Percentiles rank a stretch among this genome's conserved stretches.
These are phyloP conservation scores for Microtus montanus DNA, from an alignment of 2,113 vertebrate species.

Conservation along the genomic window DNA sequence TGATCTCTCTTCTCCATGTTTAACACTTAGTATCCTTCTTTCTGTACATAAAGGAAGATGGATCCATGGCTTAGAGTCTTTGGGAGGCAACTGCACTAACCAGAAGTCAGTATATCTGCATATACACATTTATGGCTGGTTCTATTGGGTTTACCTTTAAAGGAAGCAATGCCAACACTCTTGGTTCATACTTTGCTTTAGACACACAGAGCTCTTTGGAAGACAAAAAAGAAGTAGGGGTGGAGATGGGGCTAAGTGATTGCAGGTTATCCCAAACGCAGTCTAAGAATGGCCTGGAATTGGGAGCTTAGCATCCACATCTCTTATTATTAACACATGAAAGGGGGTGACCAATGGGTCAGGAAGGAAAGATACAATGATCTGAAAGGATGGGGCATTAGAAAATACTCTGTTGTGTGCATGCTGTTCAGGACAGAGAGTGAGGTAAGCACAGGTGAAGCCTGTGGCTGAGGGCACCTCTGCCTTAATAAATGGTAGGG, in stretches of 20 bases:
- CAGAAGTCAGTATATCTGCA: neutral
- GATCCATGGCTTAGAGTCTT: neutral
- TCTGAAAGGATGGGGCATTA: no score
- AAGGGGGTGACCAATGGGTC: no score
- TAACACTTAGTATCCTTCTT: neutral
- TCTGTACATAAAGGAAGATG: neutral
- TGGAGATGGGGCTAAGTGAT: neutral
- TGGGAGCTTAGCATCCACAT: neutral
- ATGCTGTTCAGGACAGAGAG: neutral
- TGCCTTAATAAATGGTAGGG: no score
- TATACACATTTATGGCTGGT: neutral
- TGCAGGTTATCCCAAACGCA: neutral
- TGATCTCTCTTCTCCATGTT: neutral
- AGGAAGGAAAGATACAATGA: neutral
- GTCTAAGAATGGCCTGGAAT: neutral
- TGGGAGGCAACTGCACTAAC: neutral
- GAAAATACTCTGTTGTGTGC: neutral
- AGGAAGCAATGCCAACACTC: neutral
- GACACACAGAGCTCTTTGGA: neutral
- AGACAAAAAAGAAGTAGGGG: neutral
- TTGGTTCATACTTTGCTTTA: neutral
- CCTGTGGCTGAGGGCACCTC: no score
- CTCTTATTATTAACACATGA: neutral
- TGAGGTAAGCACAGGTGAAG: fast-evolving
- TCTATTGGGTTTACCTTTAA: neutral